These are phyloP conservation scores for Micropoecilia bifurca DNA, from an alignment of 2,797 vertebrate genomes.

Conservation along the genomic window DNA sequence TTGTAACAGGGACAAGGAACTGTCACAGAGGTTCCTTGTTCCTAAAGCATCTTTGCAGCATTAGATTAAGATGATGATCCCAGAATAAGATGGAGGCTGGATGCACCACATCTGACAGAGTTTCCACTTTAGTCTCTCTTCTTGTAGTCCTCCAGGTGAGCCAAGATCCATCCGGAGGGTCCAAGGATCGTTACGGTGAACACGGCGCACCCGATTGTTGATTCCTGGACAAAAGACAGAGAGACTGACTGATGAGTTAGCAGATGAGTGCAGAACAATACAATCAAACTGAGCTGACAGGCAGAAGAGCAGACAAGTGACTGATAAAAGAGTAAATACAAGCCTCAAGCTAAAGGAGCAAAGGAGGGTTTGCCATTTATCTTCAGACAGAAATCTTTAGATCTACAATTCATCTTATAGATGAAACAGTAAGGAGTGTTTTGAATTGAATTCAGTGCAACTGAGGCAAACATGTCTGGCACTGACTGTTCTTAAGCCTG, in stretches of 20 bases:
- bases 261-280: neutral
- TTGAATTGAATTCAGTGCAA: neutral
- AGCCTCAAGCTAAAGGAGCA: neutral
- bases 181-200: conserved; percentile 73
- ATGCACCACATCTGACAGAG: neutral
- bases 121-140: conserved; percentile 69
- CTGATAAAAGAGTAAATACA: neutral
- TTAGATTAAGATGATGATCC: conserved; percentile 28
- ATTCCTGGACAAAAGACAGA: conserved; percentile 47
- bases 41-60: conserved; percentile 17
- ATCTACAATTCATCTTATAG: neutral
- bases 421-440: no score
- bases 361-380: neutral
- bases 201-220: conserved; percentile 46
- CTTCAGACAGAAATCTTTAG: neutral
- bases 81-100: conserved; percentile 15
- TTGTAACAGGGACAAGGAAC: conserved; percentile 8
- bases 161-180: conserved; percentile 84
- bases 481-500: neutral
- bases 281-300: neutral
- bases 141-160: conserved; percentile 85
- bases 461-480: neutral
- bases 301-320: neutral
- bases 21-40: conserved; percentile 22
- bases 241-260: neutral